Percentiles rank a stretch among this genome's conserved stretches.
phyloP scores from a whole-genome alignment of 1,140 invertebrate genomes.

The Listronotus oregonensis region DNA sequence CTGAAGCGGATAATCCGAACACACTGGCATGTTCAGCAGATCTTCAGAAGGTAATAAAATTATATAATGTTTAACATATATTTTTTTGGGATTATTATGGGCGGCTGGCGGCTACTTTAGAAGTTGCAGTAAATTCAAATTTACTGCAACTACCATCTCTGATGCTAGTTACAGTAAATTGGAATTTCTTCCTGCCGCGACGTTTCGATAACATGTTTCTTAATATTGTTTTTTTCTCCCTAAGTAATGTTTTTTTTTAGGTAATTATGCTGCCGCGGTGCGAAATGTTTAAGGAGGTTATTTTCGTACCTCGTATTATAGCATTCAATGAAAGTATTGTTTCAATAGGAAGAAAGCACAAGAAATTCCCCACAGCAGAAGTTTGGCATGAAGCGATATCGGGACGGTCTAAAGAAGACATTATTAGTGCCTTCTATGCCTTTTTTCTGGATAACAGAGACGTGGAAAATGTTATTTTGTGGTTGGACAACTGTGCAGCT shows the following conservation, averaged over 20 bases:
- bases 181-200: neutral
- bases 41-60: constrained; percentile 20
- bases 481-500: constrained; percentile 45
- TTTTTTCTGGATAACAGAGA: constrained; percentile 40
- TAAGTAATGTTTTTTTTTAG: constrained; percentile 4
- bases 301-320: constrained; percentile 41
- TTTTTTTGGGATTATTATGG: neutral
- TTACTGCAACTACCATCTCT: constrained; percentile 3
- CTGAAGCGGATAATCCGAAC: constrained; percentile 5
- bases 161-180: constrained; percentile 5
- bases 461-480: constrained; percentile 32
- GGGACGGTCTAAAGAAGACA: constrained; percentile 41
- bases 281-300: constrained; percentile 38
- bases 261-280: constrained; percentile 41
- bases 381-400: constrained; percentile 45
- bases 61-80: neutral
- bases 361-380: constrained; percentile 32
- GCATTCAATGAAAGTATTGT: constrained; percentile 47
- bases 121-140: constrained; percentile 2
- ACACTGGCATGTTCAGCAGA: constrained; percentile 18
- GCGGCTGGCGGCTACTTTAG: constrained; percentile 1
- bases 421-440: constrained; percentile 42
- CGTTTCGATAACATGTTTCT: neutral
- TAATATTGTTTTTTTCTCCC: constrained; percentile 2
- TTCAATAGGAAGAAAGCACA: constrained; percentile 34